Evolutionary conservation across 2,888 invertebrate species (phyloP).

Genomic region (Aleiodes leptofemur): DNA sequence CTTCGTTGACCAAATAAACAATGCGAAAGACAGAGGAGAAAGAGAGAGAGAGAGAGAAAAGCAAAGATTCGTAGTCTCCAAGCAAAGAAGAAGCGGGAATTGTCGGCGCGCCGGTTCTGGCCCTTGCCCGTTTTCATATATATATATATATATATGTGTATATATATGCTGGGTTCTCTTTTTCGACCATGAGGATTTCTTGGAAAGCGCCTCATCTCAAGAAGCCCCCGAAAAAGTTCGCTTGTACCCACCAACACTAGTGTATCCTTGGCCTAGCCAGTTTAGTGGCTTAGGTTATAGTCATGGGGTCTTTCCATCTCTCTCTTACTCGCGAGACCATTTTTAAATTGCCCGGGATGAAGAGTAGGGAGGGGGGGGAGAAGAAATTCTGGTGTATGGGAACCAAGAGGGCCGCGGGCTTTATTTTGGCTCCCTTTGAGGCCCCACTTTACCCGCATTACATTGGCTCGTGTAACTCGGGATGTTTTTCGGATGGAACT

Average conservation of each 20-base stretch:
- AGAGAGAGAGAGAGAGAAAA: conserved; percentile 19
- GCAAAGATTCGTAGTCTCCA: conserved; percentile 14
- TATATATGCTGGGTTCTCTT: conserved; percentile 45
- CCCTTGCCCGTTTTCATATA: conserved; percentile 17
- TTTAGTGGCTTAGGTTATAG: conserved; percentile 33
- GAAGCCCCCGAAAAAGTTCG: conserved; percentile 39
- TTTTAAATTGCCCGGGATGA: conserved; percentile 4
- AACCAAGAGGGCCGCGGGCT: too few species aligned
- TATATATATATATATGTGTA: not conserved
- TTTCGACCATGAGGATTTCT: conserved; percentile 55
- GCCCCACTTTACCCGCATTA: conserved; percentile 8
- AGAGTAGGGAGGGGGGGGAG: conserved; percentile 11
- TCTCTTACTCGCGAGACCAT: not conserved
- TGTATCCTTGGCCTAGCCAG: conserved; percentile 13
- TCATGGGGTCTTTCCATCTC: not conserved
- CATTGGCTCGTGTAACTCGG: not conserved
- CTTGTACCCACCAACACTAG: conserved; percentile 37
- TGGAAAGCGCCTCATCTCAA: conserved; percentile 50
- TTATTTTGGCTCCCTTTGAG: too few species aligned
- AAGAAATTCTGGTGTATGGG: conserved; percentile 4
- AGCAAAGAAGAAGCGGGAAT: conserved; percentile 19
- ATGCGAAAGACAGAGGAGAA: conserved; percentile 43
- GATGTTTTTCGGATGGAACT: not conserved
- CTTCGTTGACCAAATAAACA: conserved; percentile 43
- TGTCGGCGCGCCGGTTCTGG: conserved; percentile 32